Evolutionary conservation across 2,888 invertebrate species (phyloP), one percentile per base, ranked within the genome.

Genomic region (Drosophila nr. fundita): DNA sequence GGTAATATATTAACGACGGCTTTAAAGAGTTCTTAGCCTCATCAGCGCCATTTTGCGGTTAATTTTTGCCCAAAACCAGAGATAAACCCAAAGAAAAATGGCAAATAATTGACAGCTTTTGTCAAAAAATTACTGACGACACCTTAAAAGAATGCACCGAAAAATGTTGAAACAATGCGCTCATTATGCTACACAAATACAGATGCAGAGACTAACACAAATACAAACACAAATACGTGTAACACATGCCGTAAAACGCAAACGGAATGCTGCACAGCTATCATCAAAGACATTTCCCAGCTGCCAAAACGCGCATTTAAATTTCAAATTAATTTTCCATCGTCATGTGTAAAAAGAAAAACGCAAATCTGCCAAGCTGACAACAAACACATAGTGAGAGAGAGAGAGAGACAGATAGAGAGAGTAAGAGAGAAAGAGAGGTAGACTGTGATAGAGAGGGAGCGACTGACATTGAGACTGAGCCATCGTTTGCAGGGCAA

Each of bases 261-360:
- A 76, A 59, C 65, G 59, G 53, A 71, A 40, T 59, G 69, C 27
- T 59, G 55, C 59, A 50, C 68, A 59, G 58, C 61, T 52, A 83
- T 74, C 85, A 75, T 82, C 88, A 80, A 78, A 89, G 86, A 73
- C 70, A 73, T 75, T 75, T 53, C 55, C 68, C 84, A 83, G 78
- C 73, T 79, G 78, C 78, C 79, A 76, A 65, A 73, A 76, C 70
- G 83, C 89, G 80, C 78, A 87, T 90, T 87, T 87, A 87, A 90
- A 90, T 90, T 90, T 87, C 87, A 90, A 87, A 87, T 87, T 87
- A 82, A 90, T 87, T 89, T 90, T 76, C 62, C 77, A 78, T 78
- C 78, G 76, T 76, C 84, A 80, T 81, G 84, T 76, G 66, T 60
- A 57, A 58, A 34, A 63, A 59, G 15, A 64, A 27, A 40, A 38